Evolutionary conservation across 2,113 vertebrate genomes (phyloP), one percentile per base, ranked within the genome.

Genomic region (Climacteris rufus): DNA sequence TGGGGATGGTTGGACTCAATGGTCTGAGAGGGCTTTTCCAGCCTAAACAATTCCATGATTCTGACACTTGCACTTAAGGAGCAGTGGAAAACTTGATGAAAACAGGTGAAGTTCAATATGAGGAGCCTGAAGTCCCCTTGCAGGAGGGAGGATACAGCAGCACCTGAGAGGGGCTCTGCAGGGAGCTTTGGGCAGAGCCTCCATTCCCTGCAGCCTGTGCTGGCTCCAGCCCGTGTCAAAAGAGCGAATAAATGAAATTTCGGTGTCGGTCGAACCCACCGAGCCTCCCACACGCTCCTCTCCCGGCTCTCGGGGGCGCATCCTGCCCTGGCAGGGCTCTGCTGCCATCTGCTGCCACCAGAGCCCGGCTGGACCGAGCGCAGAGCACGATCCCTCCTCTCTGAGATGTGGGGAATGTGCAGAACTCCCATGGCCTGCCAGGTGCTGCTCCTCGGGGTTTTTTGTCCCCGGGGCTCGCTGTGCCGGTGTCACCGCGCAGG

Each of bases 331-430:
- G 54, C 89, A 28, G 83, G 39, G 14, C 64, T 81, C 24, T 93
- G 96, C 85, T 85, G 96, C 95, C 94, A 87, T 70, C 95, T 96
- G 93, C 87, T 52, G 94, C 88, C 87, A 14, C 31, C 71, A 35
- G 35, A 12, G 1, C 35, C 6, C 1, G 5, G 33, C 80, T 1
- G 72, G 28, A 2, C 33, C 0, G 50, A 37, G 1, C 57, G 3
- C 85, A 6, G 22, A 23, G 7, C 39, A 2, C 17, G 10, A 37
- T 4, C 54, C 33, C 33, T 17, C 13, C n/a, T n/a, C n/a, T n/a
- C n/a, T n/a, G n/a, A n/a, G n/a, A n/a, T n/a, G 11, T 1, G 54
- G 28, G 42, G 10, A 20, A 0, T 1, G 6, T 10, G 13, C 3
- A 2, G 15, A 5, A 19, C 5, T 66, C n/a, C 24, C 11, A 0